These are phyloP conservation scores for Rhineura floridana DNA, from an alignment of 2,113 vertebrate genomes.

Conservation along the genomic window DNA sequence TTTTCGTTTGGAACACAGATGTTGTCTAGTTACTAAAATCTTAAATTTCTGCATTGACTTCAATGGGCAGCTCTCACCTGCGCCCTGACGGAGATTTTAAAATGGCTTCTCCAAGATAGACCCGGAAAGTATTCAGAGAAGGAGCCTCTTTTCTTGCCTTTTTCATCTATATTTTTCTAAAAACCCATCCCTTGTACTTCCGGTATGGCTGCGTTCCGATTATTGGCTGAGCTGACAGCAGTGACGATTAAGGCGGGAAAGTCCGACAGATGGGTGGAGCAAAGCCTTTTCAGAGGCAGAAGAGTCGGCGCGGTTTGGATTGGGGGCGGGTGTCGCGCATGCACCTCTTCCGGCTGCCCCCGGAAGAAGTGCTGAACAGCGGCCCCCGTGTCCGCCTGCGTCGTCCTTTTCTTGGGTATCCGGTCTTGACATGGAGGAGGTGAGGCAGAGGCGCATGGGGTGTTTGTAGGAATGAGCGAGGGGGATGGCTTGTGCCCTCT, in stretches of 20 bases:
- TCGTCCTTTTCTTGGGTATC: fast-evolving
- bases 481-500: background rate
- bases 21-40: too few relatives aligned
- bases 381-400: too few relatives aligned
- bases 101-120: background rate
- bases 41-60: background rate
- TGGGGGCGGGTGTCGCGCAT: fast-evolving
- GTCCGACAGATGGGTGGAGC: background rate
- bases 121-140: background rate
- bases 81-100: background rate
- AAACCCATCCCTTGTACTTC: background rate
- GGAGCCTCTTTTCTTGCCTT: too few relatives aligned
- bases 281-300: too few relatives aligned
- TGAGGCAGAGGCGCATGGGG: background rate
- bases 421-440: conserved; percentile 17
- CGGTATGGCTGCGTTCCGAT: too few relatives aligned
- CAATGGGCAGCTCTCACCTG: background rate
- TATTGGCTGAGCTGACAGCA: background rate
- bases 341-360: fast-evolving
- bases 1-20: too few relatives aligned
- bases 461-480: background rate
- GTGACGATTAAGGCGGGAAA: background rate
- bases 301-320: background rate
- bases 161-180: background rate
- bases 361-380: fast-evolving